These are phyloP conservation scores for Umimayanthus chanpuru DNA, from an alignment of 92 coral and sea anemone genomes.

Conservation along the genomic window DNA sequence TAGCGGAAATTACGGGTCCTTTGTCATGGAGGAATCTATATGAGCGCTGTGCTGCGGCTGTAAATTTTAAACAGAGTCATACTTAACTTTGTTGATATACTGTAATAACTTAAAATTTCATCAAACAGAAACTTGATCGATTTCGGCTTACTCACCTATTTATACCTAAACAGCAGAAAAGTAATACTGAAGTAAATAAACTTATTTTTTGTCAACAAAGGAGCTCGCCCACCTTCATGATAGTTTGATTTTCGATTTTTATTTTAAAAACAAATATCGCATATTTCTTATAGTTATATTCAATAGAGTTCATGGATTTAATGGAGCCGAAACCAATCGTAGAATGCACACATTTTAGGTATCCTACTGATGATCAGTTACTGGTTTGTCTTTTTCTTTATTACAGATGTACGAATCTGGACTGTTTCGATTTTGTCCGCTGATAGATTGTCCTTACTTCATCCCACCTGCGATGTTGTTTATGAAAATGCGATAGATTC, in stretches of 20 bases:
- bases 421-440: background rate
- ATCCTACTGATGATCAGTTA: no score
- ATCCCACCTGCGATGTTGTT: background rate
- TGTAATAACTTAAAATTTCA: background rate
- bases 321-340: no score
- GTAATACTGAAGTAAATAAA: background rate
- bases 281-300: no score
- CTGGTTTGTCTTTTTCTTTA: no score
- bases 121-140: background rate
- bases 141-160: background rate
- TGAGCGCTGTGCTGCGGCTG: background rate
- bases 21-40: background rate
- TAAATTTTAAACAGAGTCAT: no score
- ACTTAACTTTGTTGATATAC: background rate
- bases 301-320: no score
- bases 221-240: background rate
- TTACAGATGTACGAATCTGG: background rate
- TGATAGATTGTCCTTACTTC: background rate
- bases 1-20: slow-evolving; percentile 1
- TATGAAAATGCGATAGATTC: no score
- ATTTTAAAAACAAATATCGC: background rate
- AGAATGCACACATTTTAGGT: no score
- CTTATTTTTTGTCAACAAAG: background rate
- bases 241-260: background rate
- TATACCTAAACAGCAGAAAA: background rate